Conservation (phyloP, 2,113 vertebrate genomes). For the Trogon surrucura region DNA sequence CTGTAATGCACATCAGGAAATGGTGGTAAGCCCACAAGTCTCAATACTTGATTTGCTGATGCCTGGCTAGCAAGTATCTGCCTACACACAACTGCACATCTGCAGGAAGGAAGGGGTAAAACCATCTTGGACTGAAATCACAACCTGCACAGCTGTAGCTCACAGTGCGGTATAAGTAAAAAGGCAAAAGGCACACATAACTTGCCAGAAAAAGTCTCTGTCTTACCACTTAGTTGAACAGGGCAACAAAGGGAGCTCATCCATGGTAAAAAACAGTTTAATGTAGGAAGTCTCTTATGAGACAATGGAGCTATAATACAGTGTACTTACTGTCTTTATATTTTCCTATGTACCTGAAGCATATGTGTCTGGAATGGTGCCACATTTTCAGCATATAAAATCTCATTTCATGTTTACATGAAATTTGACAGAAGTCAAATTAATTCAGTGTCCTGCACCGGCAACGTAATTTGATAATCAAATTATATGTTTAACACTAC, state of each 20-base stretch:
- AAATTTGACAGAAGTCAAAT: neutral
- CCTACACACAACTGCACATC: slow-evolving; percentile 23
- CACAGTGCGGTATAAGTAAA: neutral
- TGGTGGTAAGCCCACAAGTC: slow-evolving; percentile 11
- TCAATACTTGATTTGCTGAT: slow-evolving; percentile 3
- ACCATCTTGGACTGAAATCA: slow-evolving; percentile 28
- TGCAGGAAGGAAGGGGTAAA: slow-evolving; percentile 58
- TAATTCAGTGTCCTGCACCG: neutral
- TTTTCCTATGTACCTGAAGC: neutral
- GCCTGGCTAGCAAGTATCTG: too few species aligned
- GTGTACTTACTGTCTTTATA: neutral
- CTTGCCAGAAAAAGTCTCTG: neutral
- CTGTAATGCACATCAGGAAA: slow-evolving; percentile 37
- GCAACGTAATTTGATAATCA: neutral
- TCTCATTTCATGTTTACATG: neutral
- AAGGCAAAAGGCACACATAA: neutral
- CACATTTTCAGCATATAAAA: neutral
- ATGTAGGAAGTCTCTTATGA: neutral
- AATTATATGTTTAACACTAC: neutral
- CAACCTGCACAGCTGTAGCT: neutral
- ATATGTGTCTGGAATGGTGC: neutral
- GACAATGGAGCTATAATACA: neutral
- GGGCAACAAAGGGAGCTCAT: neutral
- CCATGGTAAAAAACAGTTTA: neutral
- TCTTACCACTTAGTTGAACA: neutral